Evolutionary conservation across 2,888 invertebrate genomes (phyloP), one percentile per base, ranked within the genome.

Genomic region (Coleophora flavipennella): DNA sequence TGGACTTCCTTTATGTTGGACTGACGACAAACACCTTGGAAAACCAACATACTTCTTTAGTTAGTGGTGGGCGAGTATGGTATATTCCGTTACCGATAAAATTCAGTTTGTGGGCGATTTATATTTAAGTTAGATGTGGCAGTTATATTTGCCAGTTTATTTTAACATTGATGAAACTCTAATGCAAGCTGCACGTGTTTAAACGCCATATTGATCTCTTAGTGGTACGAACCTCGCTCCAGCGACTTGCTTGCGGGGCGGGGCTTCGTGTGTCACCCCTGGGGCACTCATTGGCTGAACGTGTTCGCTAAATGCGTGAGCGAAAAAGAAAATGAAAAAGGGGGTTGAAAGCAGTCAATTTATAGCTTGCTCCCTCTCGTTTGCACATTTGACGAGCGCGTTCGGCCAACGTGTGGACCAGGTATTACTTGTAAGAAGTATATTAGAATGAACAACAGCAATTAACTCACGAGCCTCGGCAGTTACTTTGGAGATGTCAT

Each of bases 171-270:
- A 69, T 67, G 62, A 62, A 20, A 62, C 54, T 54, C 41, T 61
- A 59, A 67, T 57, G 65, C 66, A 58, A 69, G 60, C 62, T 65
- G 63, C 67, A 65, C 57, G 60, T 64, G 62, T 56, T 55, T 53
- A 62, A 62, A 71, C 72, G 76, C 76, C 78, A 79, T 78, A 77
- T 70, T 81, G 83, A 83, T 83, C 83, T 83, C 81, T 76, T 71
- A 64, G 46, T 59, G 62, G 61, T 62, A 57, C 53, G 62, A 56
- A 56, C 55, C 58, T 62, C 64, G 69, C 55, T 53, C 33, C 34
- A 56, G 51, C 54, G 41, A 38, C 39, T 39, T 43, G 43, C 41
- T 52, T 56, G n/a, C 49, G 43, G 42, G 45, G 59, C 67, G 62
- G 66, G 55, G 62, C 51, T 46, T 51, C 67, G 65, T 62, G 62